Conservation (phyloP, 2,888 invertebrate genomes). For the Lasioglossum vierecki region DNA sequence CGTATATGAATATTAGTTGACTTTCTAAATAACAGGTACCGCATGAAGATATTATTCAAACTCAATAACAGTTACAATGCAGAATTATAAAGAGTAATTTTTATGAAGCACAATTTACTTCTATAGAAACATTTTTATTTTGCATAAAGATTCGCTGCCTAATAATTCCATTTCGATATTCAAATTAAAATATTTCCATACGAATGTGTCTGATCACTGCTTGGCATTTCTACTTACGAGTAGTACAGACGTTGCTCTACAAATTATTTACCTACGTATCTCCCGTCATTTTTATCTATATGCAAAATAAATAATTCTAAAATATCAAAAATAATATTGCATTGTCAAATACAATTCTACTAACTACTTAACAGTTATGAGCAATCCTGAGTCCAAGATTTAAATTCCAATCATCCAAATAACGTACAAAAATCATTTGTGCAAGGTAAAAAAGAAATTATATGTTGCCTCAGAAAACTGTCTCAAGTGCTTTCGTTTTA, state of each 20-base stretch:
- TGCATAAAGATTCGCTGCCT: too few relatives aligned
- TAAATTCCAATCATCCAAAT: neutral
- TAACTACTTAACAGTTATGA: neutral
- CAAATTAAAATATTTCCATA: neutral
- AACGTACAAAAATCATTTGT: neutral
- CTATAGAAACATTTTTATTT: too few relatives aligned
- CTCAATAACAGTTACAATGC: neutral
- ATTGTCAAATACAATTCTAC: neutral
- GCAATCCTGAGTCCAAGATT: neutral
- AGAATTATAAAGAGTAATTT: neutral
- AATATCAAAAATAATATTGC: neutral
- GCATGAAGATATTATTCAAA: neutral
- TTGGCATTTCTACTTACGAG: neutral
- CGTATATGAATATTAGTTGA: neutral
- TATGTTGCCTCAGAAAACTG: constrained; percentile 32
- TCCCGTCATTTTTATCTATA: neutral
- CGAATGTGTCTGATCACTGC: neutral
- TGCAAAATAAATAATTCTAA: neutral
- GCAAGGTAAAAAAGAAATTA: neutral
- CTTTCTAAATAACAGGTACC: neutral
- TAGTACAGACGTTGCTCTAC: neutral
- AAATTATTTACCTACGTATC: neutral
- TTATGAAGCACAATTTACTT: neutral
- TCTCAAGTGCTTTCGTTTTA: constrained; percentile 38
- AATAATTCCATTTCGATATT: neutral